Percentiles rank a stretch among this genome's conserved stretches.
phyloP scores from a whole-genome alignment of 2,113 vertebrate species.

The Microcebus murinus region DNA sequence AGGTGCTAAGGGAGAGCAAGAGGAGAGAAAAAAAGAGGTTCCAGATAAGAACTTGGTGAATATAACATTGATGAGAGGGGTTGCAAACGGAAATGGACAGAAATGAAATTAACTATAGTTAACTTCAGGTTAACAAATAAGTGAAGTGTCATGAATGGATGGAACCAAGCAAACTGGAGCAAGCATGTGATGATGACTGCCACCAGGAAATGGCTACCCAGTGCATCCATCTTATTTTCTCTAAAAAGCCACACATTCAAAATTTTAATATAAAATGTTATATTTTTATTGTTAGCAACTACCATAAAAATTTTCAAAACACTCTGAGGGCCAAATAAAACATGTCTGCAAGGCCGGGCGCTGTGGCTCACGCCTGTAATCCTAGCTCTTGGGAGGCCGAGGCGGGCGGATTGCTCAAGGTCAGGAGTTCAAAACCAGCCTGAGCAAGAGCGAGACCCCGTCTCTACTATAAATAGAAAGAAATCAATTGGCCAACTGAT shows the following conservation, averaged over 20 bases:
- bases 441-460: too few species aligned
- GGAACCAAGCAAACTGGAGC: neutral
- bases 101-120: neutral
- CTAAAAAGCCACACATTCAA: neutral
- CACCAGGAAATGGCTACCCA: neutral
- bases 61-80: neutral
- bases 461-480: too few species aligned
- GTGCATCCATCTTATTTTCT: neutral
- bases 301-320: constrained; percentile 39
- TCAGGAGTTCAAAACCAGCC: too few species aligned
- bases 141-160: too few species aligned
- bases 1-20: neutral
- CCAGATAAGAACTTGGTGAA: neutral
- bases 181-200: neutral
- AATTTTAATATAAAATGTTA: neutral
- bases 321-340: neutral
- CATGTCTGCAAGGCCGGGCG: neutral
- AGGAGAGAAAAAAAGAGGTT: neutral
- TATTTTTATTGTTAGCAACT: constrained; percentile 16
- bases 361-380: too few species aligned
- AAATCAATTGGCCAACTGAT: too few species aligned
- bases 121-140: neutral
- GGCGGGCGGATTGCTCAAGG: too few species aligned
- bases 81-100: neutral
- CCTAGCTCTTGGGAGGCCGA: too few species aligned